phyloP scores from a whole-genome alignment of 2,797 vertebrate genomes.

The Pyrocephalus nanus region DNA sequence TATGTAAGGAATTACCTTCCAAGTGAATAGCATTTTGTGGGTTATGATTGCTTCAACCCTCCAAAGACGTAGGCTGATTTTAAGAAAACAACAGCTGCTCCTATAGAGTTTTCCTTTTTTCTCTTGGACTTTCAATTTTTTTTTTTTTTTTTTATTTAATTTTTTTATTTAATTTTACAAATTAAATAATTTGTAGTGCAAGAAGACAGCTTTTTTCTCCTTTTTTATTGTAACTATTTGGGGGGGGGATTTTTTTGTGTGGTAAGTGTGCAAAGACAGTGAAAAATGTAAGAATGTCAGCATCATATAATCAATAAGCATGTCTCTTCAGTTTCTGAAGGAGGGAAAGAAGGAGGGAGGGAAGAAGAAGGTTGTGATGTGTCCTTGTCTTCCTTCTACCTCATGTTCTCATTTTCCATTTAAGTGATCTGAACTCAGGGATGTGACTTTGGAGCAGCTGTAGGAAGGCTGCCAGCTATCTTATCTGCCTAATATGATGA shows the following conservation, averaged over 20 bases:
- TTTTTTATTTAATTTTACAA: too few species aligned
- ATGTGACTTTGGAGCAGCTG: rapidly evolving
- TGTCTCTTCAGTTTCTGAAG: background rate
- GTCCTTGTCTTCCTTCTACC: background rate
- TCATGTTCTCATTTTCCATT: background rate
- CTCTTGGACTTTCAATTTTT: background rate
- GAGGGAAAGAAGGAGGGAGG: background rate
- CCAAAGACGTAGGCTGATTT: background rate
- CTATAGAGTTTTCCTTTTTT: background rate
- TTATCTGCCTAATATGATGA: background rate
- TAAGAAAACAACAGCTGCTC: background rate
- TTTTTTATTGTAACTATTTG: background rate
- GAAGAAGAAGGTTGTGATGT: background rate
- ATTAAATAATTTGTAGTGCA: background rate
- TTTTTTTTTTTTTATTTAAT: too few species aligned
- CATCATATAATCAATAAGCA: background rate
- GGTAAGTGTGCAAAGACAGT: background rate
- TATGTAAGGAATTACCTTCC: background rate
- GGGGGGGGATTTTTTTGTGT: background rate
- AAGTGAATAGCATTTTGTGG: background rate
- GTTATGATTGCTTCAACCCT: background rate
- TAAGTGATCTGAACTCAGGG: background rate
- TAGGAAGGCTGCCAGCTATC: background rate
- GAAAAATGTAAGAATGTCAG: background rate
- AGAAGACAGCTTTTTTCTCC: background rate